Conservation (phyloP, 2,888 invertebrate species). For the Drosophila leonis region DNA sequence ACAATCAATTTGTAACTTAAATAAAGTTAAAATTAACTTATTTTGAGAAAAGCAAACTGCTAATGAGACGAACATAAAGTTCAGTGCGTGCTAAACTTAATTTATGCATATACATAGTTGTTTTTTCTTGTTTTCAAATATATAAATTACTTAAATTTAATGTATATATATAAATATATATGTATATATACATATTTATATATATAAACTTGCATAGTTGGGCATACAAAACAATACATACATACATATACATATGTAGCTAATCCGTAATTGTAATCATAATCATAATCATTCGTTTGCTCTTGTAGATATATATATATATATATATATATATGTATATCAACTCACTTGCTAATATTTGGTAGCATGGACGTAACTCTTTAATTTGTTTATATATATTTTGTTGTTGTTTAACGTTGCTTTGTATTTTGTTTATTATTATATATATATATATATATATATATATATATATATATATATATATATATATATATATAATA, state of each 20-base stretch:
- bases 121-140: slow-evolving; percentile 15
- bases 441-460: slow-evolving; percentile 73
- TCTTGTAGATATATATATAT: slow-evolving; percentile 16
- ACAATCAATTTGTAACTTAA: slow-evolving; percentile 30
- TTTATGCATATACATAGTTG: slow-evolving; percentile 38
- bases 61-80: slow-evolving; percentile 30
- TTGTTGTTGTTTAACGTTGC: slow-evolving; percentile 63
- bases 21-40: slow-evolving; percentile 14
- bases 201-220: slow-evolving; percentile 45
- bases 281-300: slow-evolving; percentile 40
- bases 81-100: slow-evolving; percentile 46
- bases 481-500: slow-evolving; percentile 73
- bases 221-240: slow-evolving; percentile 39
- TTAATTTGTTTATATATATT: slow-evolving; percentile 36
- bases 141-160: slow-evolving; percentile 52
- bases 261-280: slow-evolving; percentile 43
- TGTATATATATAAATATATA: slow-evolving; percentile 18
- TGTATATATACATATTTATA: no score
- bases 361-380: slow-evolving; percentile 78
- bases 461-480: slow-evolving; percentile 74
- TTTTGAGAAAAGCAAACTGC: slow-evolving; percentile 23
- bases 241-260: slow-evolving; percentile 10
- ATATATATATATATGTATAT: slow-evolving; percentile 32
- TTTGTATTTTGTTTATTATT: slow-evolving; percentile 64
- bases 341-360: slow-evolving; percentile 34